These are phyloP conservation scores for Apomyelois bistriatella DNA, from an alignment of 2,888 invertebrate species.

Conservation along the genomic window DNA sequence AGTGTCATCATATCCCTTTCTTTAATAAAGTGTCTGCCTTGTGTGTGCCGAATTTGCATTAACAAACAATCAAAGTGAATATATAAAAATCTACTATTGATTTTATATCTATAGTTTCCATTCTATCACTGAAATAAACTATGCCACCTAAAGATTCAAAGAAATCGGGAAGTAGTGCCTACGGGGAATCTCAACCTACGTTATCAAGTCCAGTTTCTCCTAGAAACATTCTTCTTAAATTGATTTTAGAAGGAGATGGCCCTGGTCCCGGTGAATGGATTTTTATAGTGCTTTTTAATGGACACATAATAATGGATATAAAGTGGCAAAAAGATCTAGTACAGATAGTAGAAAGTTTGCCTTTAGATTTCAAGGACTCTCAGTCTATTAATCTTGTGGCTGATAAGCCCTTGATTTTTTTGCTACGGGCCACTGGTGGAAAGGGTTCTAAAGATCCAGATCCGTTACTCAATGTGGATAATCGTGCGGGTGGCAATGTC, in stretches of 20 bases:
- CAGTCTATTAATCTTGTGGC: constrained; percentile 36
- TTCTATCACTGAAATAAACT: constrained; percentile 6
- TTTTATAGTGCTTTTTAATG: constrained; percentile 47
- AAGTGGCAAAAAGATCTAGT: constrained; percentile 43
- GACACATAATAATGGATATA: constrained; percentile 38
- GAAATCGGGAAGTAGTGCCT: constrained; percentile 28
- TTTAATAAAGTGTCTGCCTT: no score
- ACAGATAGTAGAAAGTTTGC: constrained; percentile 31
- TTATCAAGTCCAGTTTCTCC: constrained; percentile 23
- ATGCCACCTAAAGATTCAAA: constrained; percentile 21
- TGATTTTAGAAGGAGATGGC: constrained; percentile 40
- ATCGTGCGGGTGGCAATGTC: constrained; percentile 56
- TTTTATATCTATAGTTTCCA: no score
- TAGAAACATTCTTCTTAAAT: constrained; percentile 32
- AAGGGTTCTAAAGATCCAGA: constrained; percentile 54
- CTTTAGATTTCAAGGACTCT: constrained; percentile 47
- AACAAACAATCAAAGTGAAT: no score
- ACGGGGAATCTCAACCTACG: constrained; percentile 34
- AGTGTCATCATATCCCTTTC: no score
- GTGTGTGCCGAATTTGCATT: no score
- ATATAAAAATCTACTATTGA: no score
- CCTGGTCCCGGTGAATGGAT: constrained; percentile 41
- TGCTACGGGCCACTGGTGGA: constrained; percentile 42
- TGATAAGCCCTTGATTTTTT: constrained; percentile 52
- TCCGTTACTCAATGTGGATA: constrained; percentile 51